These are phyloP conservation scores for Drosophila picticornis DNA, from an alignment of 2,888 invertebrate species.

Conservation along the genomic window DNA sequence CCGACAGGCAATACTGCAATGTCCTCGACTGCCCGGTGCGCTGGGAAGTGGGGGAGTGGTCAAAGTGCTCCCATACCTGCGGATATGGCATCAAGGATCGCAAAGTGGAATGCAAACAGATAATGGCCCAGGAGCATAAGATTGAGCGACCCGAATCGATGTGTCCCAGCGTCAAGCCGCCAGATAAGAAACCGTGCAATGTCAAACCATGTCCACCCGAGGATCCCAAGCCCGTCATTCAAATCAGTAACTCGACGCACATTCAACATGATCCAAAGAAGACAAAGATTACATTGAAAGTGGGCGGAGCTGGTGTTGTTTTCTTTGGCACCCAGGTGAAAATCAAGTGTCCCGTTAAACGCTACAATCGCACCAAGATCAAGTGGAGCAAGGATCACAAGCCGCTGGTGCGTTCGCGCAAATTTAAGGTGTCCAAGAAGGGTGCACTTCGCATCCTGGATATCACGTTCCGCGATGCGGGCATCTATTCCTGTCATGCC, in stretches of 20 bases:
- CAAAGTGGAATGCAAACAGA: slow-evolving; percentile 94
- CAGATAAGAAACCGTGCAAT: slow-evolving; percentile 93
- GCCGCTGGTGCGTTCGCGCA: slow-evolving; percentile 91
- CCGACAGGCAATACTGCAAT: slow-evolving; percentile 96
- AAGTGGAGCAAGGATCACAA: slow-evolving; percentile 95
- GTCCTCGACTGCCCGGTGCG: slow-evolving; percentile 96
- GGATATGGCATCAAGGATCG: slow-evolving; percentile 95
- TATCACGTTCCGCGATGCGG: slow-evolving; percentile 92
- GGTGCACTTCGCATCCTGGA: slow-evolving; percentile 95
- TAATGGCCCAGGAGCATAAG: slow-evolving; percentile 96
- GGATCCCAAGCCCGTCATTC: slow-evolving; percentile 90
- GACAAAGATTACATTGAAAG: slow-evolving; percentile 93
- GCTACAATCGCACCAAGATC: slow-evolving; percentile 92
- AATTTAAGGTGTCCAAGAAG: slow-evolving; percentile 95
- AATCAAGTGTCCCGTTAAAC: slow-evolving; percentile 96
- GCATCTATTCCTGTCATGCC: slow-evolving; percentile 94
- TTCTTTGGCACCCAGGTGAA: slow-evolving; percentile 96
- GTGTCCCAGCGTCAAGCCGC: slow-evolving; percentile 91
- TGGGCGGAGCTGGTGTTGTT: slow-evolving; percentile 95
- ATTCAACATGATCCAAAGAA: slow-evolving; percentile 93
- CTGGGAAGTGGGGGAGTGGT: slow-evolving; percentile 96
- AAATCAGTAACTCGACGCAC: slow-evolving; percentile 92
- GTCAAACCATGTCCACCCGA: slow-evolving; percentile 91
- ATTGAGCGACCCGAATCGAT: slow-evolving; percentile 91
- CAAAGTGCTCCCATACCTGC: slow-evolving; percentile 96